Evolutionary conservation across 2,888 invertebrate species (phyloP).

Genomic region (Melipona beecheii): DNA sequence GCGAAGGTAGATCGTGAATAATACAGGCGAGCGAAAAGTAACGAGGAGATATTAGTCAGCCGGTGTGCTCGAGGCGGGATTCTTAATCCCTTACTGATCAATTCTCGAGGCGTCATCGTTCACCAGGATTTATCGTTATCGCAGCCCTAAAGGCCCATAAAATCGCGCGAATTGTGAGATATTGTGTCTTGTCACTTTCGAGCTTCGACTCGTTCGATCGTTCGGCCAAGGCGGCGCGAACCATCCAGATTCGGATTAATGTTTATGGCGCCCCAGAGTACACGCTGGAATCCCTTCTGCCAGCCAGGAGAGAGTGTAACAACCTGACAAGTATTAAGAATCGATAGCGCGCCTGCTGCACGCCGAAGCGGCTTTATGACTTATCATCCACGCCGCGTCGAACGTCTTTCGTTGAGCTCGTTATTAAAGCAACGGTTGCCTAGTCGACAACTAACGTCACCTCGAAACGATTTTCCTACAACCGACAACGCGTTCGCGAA

Average conservation of each 20-base stretch:
- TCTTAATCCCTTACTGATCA: conserved; percentile 60
- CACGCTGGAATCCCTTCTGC: conserved; percentile 54
- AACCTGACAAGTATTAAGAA: conserved; percentile 56
- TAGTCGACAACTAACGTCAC: conserved; percentile 37
- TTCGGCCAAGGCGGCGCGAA: conserved; percentile 33
- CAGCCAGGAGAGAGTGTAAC: conserved; percentile 42
- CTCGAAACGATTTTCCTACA: not conserved
- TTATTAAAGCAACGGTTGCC: not conserved
- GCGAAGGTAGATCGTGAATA: conserved; percentile 38
- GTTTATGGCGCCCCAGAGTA: conserved; percentile 69
- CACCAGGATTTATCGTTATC: conserved; percentile 64
- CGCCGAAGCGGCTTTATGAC: conserved; percentile 20
- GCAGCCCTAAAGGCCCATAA: conserved; percentile 57
- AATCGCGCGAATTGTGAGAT: conserved; percentile 68
- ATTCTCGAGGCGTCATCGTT: conserved; percentile 60
- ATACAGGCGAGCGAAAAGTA: conserved; percentile 16
- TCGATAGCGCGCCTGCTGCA: conserved; percentile 30
- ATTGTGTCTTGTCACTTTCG: conserved; percentile 68
- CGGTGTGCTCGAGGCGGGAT: conserved; percentile 2
- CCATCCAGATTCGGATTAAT: conserved; percentile 71
- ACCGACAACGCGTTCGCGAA: conserved; percentile 1
- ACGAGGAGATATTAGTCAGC: conserved; percentile 39
- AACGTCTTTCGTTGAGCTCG: conserved; percentile 4
- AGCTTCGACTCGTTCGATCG: conserved; percentile 65
- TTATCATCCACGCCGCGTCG: conserved; percentile 14